phyloP scores from a whole-genome alignment of 1,140 invertebrate genomes.

The Lepidurus arcticus region DNA sequence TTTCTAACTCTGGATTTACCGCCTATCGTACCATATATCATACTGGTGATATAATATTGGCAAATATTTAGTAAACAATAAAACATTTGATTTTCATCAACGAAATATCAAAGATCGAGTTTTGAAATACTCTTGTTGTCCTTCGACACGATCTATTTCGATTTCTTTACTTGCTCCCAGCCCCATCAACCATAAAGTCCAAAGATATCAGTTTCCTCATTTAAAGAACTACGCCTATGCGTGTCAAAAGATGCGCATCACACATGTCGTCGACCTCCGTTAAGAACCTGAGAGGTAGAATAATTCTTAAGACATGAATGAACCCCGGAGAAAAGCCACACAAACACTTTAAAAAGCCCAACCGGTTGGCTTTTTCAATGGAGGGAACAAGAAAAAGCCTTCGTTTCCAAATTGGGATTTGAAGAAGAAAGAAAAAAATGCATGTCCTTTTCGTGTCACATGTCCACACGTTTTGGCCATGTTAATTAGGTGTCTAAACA shows the following conservation, averaged over 20 bases:
- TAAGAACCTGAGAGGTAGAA: background rate
- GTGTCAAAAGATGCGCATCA: slow-evolving; percentile 4
- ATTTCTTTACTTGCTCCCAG: background rate
- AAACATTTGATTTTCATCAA: too few relatives aligned
- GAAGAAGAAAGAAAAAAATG: background rate
- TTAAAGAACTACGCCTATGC: background rate
- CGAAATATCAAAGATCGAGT: too few relatives aligned
- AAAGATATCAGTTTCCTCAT: background rate
- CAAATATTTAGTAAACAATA: too few relatives aligned
- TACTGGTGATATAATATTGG: too few relatives aligned
- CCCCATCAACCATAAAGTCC: background rate
- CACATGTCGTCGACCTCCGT: background rate
- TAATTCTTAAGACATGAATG: background rate
- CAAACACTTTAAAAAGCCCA: background rate
- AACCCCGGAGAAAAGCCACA: background rate
- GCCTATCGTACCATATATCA: too few relatives aligned
- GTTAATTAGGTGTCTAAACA: background rate
- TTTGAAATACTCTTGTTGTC: too few relatives aligned
- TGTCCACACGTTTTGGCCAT: background rate
- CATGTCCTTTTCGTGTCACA: background rate
- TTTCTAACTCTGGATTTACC: too few relatives aligned
- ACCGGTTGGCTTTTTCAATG: background rate
- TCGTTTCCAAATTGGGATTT: slow-evolving; percentile 6
- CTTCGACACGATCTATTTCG: too few relatives aligned
- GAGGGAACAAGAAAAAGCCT: background rate